Percentiles rank a stretch among this genome's conserved stretches.
phyloP scores from a whole-genome alignment of 2,113 vertebrate species.

The Menidia beryllina region DNA sequence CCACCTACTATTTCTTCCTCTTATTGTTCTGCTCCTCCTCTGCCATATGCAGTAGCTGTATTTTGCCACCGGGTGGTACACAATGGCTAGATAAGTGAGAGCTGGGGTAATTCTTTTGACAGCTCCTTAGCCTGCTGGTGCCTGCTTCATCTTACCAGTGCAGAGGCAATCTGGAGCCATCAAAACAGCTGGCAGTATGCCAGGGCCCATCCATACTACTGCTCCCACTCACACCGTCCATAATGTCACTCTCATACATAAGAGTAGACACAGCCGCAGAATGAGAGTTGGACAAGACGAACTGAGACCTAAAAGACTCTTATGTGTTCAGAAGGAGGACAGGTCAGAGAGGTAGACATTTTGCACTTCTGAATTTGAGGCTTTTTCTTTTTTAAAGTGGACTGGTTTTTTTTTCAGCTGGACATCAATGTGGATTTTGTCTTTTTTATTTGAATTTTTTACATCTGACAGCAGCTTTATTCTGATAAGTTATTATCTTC shows the following conservation, averaged over 20 bases:
- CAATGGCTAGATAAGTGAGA: constrained; percentile 85
- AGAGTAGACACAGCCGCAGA: constrained; percentile 40
- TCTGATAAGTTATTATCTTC: constrained; percentile 55
- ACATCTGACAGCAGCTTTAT: constrained; percentile 25
- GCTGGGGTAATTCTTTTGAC: constrained; percentile 78
- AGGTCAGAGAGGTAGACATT: constrained; percentile 6
- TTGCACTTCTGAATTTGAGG: constrained; percentile 22
- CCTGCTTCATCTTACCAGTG: constrained; percentile 77
- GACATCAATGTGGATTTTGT: constrained; percentile 32
- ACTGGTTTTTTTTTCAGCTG: constrained; percentile 34
- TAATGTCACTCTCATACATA: constrained; percentile 46
- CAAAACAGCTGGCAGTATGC: constrained; percentile 75
- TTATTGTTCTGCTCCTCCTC: constrained; percentile 51
- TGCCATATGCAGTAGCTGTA: constrained; percentile 84
- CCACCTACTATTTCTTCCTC: constrained; percentile 54
- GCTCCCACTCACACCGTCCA: constrained; percentile 59
- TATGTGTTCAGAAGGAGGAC: constrained; percentile 22
- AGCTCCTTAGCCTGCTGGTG: constrained; percentile 77
- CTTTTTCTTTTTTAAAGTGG: constrained; percentile 15
- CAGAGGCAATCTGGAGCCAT: constrained; percentile 81
- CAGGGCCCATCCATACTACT: constrained; percentile 62
- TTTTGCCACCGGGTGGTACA: constrained; percentile 93
- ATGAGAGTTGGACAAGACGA: constrained; percentile 25
- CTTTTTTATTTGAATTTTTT: too few species aligned
- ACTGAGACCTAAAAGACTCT: constrained; percentile 42